Percentiles rank a stretch among this genome's conserved stretches.
phyloP scores from a whole-genome alignment of 2,797 vertebrate genomes.

The Trachops cirrhosus region DNA sequence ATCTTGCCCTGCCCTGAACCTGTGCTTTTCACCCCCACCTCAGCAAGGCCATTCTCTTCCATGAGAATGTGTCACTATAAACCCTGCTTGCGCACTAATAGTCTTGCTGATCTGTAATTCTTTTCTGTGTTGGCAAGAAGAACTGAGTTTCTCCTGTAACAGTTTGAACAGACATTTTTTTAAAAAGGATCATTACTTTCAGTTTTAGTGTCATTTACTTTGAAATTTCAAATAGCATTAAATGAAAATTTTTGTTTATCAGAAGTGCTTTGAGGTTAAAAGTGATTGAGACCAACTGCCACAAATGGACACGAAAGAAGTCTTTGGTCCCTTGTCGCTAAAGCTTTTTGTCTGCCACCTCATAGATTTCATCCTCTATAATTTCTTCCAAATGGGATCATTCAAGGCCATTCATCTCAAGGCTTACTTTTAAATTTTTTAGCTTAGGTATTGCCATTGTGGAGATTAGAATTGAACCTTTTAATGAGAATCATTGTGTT shows the following conservation, averaged over 20 bases:
- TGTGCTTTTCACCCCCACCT: too few species aligned
- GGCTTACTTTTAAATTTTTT: neutral
- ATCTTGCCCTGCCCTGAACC: too few species aligned
- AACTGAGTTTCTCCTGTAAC: too few species aligned
- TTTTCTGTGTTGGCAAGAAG: too few species aligned
- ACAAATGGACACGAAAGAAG: neutral
- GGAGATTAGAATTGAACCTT: conserved; percentile 35
- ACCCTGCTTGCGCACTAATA: too few species aligned
- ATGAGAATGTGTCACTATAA: too few species aligned
- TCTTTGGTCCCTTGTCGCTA: neutral
- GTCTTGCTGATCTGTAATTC: too few species aligned
- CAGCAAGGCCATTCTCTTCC: too few species aligned
- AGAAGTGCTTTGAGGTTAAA: neutral
- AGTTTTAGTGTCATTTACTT: neutral
- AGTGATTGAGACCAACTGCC: neutral
- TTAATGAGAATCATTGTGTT: conserved; percentile 68
- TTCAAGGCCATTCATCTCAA: neutral
- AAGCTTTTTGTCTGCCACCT: neutral
- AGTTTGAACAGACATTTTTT: conserved; percentile 14
- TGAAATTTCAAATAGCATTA: neutral
- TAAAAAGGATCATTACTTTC: neutral
- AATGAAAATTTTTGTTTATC: neutral
- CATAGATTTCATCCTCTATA: neutral
- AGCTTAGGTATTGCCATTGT: neutral
- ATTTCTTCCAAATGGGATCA: conserved; percentile 13